Evolutionary conservation across 2,797 vertebrate species (phyloP), one percentile per base, ranked within the genome.

Genomic region (Balearica regulorum): DNA sequence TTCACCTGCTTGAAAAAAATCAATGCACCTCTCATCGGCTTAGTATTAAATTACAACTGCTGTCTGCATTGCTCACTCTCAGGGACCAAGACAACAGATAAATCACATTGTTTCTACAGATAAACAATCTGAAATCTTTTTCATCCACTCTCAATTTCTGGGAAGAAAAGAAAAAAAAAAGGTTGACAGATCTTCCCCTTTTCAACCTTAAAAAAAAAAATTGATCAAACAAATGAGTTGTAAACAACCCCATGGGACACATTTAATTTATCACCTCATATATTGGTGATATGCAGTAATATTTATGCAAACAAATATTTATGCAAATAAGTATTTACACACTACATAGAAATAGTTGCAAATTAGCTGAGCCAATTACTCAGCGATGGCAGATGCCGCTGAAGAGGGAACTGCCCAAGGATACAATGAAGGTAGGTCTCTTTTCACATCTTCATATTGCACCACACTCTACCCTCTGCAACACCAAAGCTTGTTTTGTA

Each of bases 1-100:
- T 96, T 97, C 84, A 98, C 96, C 96, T 96, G 96, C 97, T 94
- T 94, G 73, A 87, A 98, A 97, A 95, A 95, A 97, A 97, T 96
- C 96, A 95, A 97, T 97, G 87, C 78, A 96, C 70, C 89, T 97
- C 96, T 97, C 87, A 69, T 78, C 70, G 41, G 90, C 81, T 96
- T 82, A 87, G 94, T 93, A 96, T 96, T 97, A 97, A 97, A 96
- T 97, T 97, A 97, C 51, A 91, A 82, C 72, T 51, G 93, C 92
- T 96, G 94, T 89, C 95, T 90, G 87, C 88, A 91, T 49, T 79
- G 90, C 90, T 95, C 60, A 66, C 49, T 94, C 72, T 62, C 75
- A 22, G 73, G 72, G 73, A 87, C 54, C 65, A 91, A 87, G 83
- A 51, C 72, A 78, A 94, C 65, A 88, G 77, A 94, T 31, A 94